A percentile compares a stretch with the other conserved stretches of the same genome.
Conservation (phyloP, 2,113 vertebrate genomes). For the Physeter macrocephalus region DNA sequence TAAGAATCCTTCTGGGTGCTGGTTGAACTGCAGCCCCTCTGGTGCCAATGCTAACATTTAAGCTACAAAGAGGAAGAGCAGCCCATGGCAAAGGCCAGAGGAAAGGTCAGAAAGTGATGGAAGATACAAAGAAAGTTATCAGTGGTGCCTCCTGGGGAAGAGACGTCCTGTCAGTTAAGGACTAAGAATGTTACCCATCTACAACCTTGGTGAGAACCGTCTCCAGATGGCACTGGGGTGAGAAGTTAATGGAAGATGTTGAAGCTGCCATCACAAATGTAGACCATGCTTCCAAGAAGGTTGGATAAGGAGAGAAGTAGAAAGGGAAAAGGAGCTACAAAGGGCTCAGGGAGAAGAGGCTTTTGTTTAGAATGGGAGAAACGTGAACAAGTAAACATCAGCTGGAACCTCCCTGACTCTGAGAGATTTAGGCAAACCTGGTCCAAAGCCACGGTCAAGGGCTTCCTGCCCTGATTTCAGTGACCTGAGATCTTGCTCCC, state of each 20-base stretch:
- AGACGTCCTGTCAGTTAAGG: background rate
- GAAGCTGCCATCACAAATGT: background rate
- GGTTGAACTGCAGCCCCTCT: background rate
- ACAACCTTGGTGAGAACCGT: background rate
- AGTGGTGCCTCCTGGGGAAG: background rate
- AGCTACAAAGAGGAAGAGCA: background rate
- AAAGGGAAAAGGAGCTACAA: background rate
- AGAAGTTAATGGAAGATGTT: background rate
- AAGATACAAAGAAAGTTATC: background rate
- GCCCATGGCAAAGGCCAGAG: background rate
- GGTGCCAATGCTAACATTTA: background rate
- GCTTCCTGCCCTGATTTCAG: background rate
- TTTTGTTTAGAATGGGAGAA: background rate
- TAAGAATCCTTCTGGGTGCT: background rate
- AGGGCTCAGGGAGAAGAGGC: background rate
- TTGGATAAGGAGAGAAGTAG: background rate
- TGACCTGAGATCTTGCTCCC: background rate
- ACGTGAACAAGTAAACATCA: background rate
- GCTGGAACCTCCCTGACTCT: background rate
- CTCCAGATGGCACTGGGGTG: no score
- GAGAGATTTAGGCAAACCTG: background rate
- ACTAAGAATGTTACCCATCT: background rate
- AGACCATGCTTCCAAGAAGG: background rate
- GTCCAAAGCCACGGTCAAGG: background rate
- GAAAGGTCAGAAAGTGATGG: background rate